Evolutionary conservation across 2,797 vertebrate species (phyloP), one percentile per base, ranked within the genome.

Genomic region (Takifugu ocellatus): DNA sequence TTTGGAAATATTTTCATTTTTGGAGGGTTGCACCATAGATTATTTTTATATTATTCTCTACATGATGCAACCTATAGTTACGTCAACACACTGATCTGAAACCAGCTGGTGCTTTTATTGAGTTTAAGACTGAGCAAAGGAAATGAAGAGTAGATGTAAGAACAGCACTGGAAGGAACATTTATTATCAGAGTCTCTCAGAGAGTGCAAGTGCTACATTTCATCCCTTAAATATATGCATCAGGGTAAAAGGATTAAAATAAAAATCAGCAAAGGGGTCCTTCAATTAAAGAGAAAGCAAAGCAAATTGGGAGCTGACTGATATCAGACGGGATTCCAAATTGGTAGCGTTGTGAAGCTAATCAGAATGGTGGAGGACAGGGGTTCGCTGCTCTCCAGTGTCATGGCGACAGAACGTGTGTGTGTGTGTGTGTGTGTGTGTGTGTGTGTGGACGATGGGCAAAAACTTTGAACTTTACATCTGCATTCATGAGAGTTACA

Each of bases 291-390:
- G 56, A 49, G 49, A 63, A 68, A 54, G 61, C 59, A 54, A 70
- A 65, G 61, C 61, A 64, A 48, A 67, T 74, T 77, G 59, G 54
- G 56, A 72, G 66, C 48, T 27, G 60, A 42, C 57, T 76, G 49
- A 79, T 68, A 74, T 84, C 46, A 86, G 81, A 82, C 62, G 55
- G 24, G 72, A 70, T 62, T 54, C 65, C 36, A 63, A 45, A 61
- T 68, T 58, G 33, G 31, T 64, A 68, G 16, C 52, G 72, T 70
- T 76, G 68, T 77, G 71, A 78, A 70, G 62, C 42, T 61, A 76
- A 83, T 80, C 54, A 60, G 72, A 87, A 69, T 56, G 63, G 68
- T 10, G 6, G 59, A 73, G 63, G 69, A 72, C 65, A 29, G 68
- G 60, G 72, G 62, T 63, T 66, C 21, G 9, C 49, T 17, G 54